Conservation (phyloP, 2,113 vertebrate species). For the Microtus pennsylvanicus region DNA sequence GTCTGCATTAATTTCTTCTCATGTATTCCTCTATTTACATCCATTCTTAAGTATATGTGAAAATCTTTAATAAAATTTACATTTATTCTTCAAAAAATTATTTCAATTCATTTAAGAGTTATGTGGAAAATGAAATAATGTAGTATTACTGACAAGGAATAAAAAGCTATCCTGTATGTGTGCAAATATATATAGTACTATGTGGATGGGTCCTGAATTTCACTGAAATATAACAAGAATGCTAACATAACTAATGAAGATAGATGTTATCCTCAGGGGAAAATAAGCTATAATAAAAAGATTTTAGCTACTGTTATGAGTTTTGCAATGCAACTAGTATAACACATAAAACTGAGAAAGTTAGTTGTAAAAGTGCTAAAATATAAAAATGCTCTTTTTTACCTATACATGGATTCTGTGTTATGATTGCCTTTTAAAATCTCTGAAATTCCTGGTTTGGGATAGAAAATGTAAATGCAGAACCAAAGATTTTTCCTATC, state of each 20-base stretch:
- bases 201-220: background rate
- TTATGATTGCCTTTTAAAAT: background rate
- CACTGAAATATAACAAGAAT: background rate
- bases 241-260: background rate
- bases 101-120: background rate
- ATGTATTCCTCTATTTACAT: background rate
- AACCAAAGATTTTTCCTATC: rapidly evolving
- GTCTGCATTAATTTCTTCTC: background rate
- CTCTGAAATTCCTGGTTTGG: background rate
- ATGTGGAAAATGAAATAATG: background rate
- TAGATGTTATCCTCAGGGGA: too few species aligned
- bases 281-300: background rate
- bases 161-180: background rate
- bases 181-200: background rate
- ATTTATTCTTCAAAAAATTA: background rate
- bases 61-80: background rate
- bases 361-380: background rate
- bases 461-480: background rate
- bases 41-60: background rate
- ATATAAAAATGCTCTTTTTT: background rate
- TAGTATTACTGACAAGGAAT: background rate
- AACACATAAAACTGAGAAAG: background rate
- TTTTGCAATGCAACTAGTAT: background rate
- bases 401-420: background rate
- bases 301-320: background rate